Percentiles rank a stretch among this genome's conserved stretches.
phyloP scores from a whole-genome alignment of 2,888 invertebrate species.

The Lasioglossum vierecki region DNA sequence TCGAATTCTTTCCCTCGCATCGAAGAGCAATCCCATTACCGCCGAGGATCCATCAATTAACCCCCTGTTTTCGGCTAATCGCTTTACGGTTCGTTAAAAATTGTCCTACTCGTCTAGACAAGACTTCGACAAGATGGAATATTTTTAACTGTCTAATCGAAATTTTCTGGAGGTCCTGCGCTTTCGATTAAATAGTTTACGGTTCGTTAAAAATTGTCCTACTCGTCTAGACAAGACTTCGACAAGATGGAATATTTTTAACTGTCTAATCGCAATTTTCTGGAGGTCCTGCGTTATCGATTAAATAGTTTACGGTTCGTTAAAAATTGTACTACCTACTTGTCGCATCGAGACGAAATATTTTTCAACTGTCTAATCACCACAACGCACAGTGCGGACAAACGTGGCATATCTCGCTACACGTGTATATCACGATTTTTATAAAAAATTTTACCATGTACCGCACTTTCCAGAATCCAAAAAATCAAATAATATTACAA shows the following conservation, averaged over 20 bases:
- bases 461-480: too few species aligned
- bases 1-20: slow-evolving; percentile 17
- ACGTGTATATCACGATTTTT: too few species aligned
- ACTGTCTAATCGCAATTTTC: background rate
- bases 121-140: background rate
- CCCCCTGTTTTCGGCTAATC: background rate
- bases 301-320: background rate
- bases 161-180: background rate
- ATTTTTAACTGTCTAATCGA: background rate
- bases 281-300: background rate
- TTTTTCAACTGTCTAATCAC: background rate
- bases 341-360: background rate
- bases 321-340: background rate
- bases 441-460: too few species aligned
- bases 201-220: background rate
- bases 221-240: background rate
- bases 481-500: too few species aligned
- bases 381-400: too few species aligned
- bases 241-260: background rate
- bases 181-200: background rate
- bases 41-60: background rate
- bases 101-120: background rate
- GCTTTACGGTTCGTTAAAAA: slow-evolving; percentile 5
- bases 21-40: slow-evolving; percentile 6
- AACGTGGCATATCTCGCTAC: too few species aligned